Evolutionary conservation across 2,113 vertebrate genomes (phyloP).

Genomic region (Oreochromis aureus): DNA sequence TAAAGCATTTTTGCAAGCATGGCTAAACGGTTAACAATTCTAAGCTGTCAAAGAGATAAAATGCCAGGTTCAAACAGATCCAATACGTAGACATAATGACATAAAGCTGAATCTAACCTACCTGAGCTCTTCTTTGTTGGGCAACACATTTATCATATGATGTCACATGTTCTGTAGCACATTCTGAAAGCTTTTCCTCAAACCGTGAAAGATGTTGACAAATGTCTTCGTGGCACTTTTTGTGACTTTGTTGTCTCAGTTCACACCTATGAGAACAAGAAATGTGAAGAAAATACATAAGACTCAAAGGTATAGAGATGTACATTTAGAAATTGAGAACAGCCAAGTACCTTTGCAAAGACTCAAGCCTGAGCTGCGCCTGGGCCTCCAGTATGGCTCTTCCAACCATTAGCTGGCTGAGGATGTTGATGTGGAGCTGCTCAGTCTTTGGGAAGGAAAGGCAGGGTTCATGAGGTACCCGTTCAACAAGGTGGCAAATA

Average conservation of each 20-base stretch:
- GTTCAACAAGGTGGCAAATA: conserved; percentile 61
- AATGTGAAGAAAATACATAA: background rate
- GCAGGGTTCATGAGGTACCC: conserved; percentile 59
- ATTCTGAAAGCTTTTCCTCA: conserved; percentile 67
- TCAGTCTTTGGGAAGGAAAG: conserved; percentile 61
- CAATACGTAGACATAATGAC: background rate
- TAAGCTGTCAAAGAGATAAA: background rate
- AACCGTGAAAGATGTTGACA: conserved; percentile 61
- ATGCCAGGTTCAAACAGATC: background rate
- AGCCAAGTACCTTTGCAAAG: conserved; percentile 59
- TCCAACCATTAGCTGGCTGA: conserved; percentile 71
- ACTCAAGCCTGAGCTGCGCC: conserved; percentile 58
- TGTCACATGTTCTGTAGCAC: conserved; percentile 48
- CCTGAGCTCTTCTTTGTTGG: conserved; percentile 76
- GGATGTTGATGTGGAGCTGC: conserved; percentile 60
- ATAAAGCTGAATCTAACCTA: background rate
- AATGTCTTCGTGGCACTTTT: conserved; percentile 69
- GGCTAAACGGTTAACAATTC: background rate
- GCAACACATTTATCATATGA: conserved; percentile 81
- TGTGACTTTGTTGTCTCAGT: conserved; percentile 66
- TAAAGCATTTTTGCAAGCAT: background rate
- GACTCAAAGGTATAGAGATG: background rate
- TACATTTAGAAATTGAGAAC: background rate
- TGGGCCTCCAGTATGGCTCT: conserved; percentile 66
- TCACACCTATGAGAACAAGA: conserved; percentile 67